phyloP scores from a whole-genome alignment of 37 sponge, comb jelly and placozoan species.

The Petrosia ficiformis region DNA sequence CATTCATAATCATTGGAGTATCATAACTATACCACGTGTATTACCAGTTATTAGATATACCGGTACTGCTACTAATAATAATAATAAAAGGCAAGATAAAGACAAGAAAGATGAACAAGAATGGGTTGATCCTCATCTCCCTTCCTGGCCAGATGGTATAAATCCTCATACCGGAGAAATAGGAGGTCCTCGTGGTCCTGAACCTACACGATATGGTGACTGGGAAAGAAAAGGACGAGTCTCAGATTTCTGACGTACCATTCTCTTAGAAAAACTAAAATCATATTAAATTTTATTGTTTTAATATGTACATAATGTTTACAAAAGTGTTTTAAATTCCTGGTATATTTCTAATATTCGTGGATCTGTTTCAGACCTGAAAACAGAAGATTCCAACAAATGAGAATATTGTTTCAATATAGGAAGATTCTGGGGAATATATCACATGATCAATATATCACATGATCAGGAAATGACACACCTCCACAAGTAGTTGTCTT shows the following conservation, averaged over 20 bases:
- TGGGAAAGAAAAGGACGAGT: conserved; percentile 98
- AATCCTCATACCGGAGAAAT: conserved; percentile 94
- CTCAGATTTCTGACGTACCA: conserved; percentile 91
- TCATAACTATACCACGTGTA: too few species aligned
- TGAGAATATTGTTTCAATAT: conserved; percentile 21
- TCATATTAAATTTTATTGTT: too few species aligned
- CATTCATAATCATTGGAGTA: too few species aligned
- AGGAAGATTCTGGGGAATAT: conserved; percentile 33
- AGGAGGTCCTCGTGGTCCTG: conserved; percentile 95
- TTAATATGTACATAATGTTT: not conserved
- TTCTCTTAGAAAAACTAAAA: too few species aligned
- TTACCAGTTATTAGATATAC: too few species aligned
- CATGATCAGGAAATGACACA: conserved; percentile 2
- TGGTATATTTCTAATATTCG: conserved; percentile 52
- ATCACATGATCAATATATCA: not conserved
- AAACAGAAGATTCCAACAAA: conserved; percentile 38
- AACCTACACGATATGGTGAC: conserved; percentile 97
- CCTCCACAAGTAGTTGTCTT: conserved; percentile 67
- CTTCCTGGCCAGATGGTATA: conserved; percentile 72
- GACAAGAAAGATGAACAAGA: too few species aligned
- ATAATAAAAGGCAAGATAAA: too few species aligned
- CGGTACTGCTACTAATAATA: too few species aligned
- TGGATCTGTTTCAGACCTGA: conserved; percentile 57
- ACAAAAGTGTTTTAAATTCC: conserved; percentile 64
- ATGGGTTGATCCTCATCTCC: conserved; percentile 38